Conservation (phyloP, 2,888 invertebrate genomes). For the Pseudeuparius sepicola region DNA sequence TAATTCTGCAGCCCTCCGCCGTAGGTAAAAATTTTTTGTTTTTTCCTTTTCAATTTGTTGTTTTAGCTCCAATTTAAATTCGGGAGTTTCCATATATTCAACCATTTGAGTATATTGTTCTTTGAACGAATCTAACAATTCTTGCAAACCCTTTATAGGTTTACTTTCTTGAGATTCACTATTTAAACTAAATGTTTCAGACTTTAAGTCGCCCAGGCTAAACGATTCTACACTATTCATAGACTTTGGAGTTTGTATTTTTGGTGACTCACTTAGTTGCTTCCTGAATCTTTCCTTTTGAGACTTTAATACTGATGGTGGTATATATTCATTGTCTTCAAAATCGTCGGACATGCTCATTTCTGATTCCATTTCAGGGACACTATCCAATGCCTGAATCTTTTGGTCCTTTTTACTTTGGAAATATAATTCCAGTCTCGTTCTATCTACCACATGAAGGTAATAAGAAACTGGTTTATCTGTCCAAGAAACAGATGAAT, state of each 20-base stretch:
- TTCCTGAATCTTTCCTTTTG: not conserved
- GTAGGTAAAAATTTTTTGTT: slow-evolving; percentile 15
- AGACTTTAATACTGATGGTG: not conserved
- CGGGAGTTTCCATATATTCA: slow-evolving; percentile 17
- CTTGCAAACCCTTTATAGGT: slow-evolving; percentile 14
- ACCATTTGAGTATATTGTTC: slow-evolving; percentile 17
- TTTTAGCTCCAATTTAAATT: slow-evolving; percentile 14
- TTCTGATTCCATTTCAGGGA: not conserved
- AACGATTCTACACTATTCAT: no score
- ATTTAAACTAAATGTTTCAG: no score
- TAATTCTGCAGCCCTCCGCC: slow-evolving; percentile 11
- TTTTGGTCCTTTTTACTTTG: slow-evolving; percentile 15
- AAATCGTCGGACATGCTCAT: not conserved
- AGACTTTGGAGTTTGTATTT: not conserved
- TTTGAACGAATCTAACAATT: slow-evolving; percentile 17
- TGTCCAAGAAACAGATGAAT: slow-evolving; percentile 21
- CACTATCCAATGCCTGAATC: no score
- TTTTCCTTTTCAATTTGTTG: slow-evolving; percentile 16
- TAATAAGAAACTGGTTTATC: slow-evolving; percentile 20
- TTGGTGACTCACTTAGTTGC: not conserved
- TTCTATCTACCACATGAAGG: slow-evolving; percentile 19
- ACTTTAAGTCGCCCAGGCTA: no score
- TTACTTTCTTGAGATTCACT: no score
- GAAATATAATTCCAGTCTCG: slow-evolving; percentile 20
- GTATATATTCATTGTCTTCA: not conserved